Evolutionary conservation across 2,113 vertebrate species (phyloP).

Genomic region (Sylvia atricapilla): DNA sequence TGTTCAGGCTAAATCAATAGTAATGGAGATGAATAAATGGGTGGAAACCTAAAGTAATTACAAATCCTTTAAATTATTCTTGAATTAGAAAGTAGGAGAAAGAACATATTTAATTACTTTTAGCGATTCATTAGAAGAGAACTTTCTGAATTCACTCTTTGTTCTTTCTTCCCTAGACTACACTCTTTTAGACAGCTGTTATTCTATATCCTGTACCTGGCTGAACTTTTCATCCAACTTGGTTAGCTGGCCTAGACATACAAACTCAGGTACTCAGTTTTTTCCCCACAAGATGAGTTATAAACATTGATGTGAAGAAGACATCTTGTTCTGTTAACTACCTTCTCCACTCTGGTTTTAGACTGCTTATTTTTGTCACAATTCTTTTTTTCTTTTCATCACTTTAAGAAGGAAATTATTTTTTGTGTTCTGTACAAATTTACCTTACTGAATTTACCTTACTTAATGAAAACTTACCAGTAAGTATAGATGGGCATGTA

Average conservation of each 20-base stretch:
- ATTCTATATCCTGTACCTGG: not conserved
- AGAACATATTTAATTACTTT: slow-evolving; percentile 36
- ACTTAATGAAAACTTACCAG: not conserved
- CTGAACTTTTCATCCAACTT: not conserved
- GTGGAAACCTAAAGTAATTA: slow-evolving; percentile 47
- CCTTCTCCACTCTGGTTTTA: not conserved
- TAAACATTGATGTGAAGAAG: not conserved
- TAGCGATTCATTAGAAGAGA: not conserved
- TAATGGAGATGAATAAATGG: slow-evolving; percentile 41
- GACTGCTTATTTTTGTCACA: not conserved
- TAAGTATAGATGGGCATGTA: not conserved
- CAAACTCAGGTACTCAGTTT: not conserved
- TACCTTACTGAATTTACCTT: not conserved
- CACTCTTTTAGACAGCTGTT: not conserved
- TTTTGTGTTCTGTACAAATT: not conserved
- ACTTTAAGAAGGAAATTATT: not conserved
- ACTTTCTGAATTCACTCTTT: slow-evolving; percentile 8
- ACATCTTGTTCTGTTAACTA: not conserved
- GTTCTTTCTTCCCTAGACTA: slow-evolving; percentile 8
- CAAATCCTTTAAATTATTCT: slow-evolving; percentile 56
- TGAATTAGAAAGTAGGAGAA: slow-evolving; percentile 34
- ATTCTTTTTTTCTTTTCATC: not conserved
- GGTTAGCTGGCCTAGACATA: not conserved
- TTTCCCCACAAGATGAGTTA: not conserved
- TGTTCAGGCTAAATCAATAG: slow-evolving; percentile 33